Conservation (phyloP, 2,797 vertebrate genomes). For the Telmatherina bonti region DNA sequence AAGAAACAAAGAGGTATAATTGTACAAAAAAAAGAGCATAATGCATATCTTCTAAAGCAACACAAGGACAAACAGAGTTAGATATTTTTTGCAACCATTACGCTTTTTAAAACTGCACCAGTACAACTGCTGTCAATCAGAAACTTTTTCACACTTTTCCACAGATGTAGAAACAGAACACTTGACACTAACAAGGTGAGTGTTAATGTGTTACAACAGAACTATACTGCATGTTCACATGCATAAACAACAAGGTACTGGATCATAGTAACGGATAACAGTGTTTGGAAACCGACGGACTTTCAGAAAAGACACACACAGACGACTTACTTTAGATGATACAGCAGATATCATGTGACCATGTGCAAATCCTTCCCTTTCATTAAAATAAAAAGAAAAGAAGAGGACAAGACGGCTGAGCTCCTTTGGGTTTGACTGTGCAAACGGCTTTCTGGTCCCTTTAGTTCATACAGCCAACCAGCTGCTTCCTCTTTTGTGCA, state of each 20-base stretch:
- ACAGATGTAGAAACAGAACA: slow-evolving; percentile 25
- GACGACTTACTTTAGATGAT: slow-evolving; percentile 44
- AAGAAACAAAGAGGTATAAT: neutral
- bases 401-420: neutral
- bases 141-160: slow-evolving; percentile 55
- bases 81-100: slow-evolving; percentile 24
- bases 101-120: slow-evolving; percentile 40
- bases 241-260: neutral
- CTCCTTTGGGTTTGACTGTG: slow-evolving; percentile 10
- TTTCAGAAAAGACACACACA: neutral
- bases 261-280: neutral
- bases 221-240: neutral
- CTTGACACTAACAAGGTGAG: neutral
- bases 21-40: neutral
- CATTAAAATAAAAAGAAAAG: neutral
- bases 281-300: neutral
- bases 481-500: slow-evolving; percentile 75
- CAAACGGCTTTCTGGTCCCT: slow-evolving; percentile 6
- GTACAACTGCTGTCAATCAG: slow-evolving; percentile 47
- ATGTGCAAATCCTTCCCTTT: neutral
- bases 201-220: neutral
- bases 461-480: slow-evolving; percentile 20
- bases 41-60: neutral
- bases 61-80: neutral
- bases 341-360: neutral